A percentile compares a stretch with the other conserved stretches of the same genome.
These are phyloP conservation scores for Apodemia hepburni DNA, from an alignment of 2,888 invertebrate genomes.

Conservation along the genomic window DNA sequence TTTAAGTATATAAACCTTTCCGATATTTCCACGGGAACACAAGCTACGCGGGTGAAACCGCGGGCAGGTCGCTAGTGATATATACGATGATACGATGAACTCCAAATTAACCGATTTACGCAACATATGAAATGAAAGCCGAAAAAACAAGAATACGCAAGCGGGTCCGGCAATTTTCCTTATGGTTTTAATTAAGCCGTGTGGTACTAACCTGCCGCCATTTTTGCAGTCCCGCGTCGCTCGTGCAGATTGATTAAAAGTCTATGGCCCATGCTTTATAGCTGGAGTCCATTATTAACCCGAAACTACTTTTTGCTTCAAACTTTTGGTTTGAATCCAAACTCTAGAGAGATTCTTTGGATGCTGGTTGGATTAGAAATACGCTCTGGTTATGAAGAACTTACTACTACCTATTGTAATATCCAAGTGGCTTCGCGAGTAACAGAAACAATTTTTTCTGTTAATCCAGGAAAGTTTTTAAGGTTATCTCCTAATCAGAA, in stretches of 20 bases:
- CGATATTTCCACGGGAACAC: too few relatives aligned
- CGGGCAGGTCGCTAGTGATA: too few relatives aligned
- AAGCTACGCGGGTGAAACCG: too few relatives aligned
- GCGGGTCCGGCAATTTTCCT: constrained; percentile 69
- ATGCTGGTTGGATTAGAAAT: too few relatives aligned
- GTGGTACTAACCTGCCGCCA: constrained; percentile 61
- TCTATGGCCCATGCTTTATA: constrained; percentile 79
- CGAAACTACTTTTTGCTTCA: background rate
- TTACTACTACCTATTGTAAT: too few relatives aligned
- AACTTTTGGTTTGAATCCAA: background rate
- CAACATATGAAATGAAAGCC: constrained; percentile 33
- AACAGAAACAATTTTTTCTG: too few relatives aligned
- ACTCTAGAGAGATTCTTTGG: background rate
- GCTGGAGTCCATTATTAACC: constrained; percentile 44
- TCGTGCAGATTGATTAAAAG: constrained; percentile 80
- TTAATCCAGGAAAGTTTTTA: too few relatives aligned
- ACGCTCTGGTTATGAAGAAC: too few relatives aligned
- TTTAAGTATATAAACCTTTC: too few relatives aligned
- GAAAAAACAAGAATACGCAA: constrained; percentile 55
- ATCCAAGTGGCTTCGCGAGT: too few relatives aligned
- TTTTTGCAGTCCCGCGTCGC: constrained; percentile 75
- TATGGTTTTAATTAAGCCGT: constrained; percentile 78
- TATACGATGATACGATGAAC: constrained; percentile 15
- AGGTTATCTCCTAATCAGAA: too few relatives aligned
- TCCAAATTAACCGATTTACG: constrained; percentile 27